These are phyloP conservation scores for Pangasius larnaudii DNA, from an alignment of 2,797 vertebrate genomes.

Conservation along the genomic window DNA sequence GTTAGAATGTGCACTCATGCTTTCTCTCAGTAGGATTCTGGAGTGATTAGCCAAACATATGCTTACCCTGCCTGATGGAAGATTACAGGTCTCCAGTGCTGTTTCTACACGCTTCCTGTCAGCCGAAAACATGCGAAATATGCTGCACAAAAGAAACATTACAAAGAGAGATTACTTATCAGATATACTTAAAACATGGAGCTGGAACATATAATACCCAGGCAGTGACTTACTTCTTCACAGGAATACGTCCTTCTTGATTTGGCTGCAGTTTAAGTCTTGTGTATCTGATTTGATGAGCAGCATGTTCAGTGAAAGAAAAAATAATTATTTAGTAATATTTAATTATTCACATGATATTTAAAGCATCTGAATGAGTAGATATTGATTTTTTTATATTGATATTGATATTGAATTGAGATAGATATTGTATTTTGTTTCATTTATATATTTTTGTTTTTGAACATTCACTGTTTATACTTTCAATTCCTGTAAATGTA, in stretches of 20 bases:
- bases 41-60: constrained; percentile 54
- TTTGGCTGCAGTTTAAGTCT: constrained; percentile 92
- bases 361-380: neutral
- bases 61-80: constrained; percentile 93
- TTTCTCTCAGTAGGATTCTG: constrained; percentile 49
- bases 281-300: constrained; percentile 77
- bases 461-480: neutral
- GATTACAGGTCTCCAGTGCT: constrained; percentile 88
- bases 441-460: neutral
- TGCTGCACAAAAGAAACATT: constrained; percentile 73
- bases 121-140: constrained; percentile 92
- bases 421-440: neutral
- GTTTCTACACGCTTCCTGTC: constrained; percentile 96
- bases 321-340: neutral
- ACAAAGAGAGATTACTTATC: neutral
- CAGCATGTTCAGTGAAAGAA: neutral
- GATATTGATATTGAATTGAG: too few species aligned
- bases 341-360: neutral
- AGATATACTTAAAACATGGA: neutral
- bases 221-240: constrained; percentile 89
- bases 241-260: constrained; percentile 90
- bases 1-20: constrained; percentile 33
- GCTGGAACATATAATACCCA: neutral
- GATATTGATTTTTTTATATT: neutral
- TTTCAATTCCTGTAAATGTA: neutral